Conservation (phyloP, 2,113 vertebrate genomes). For the Rallus limicola region DNA sequence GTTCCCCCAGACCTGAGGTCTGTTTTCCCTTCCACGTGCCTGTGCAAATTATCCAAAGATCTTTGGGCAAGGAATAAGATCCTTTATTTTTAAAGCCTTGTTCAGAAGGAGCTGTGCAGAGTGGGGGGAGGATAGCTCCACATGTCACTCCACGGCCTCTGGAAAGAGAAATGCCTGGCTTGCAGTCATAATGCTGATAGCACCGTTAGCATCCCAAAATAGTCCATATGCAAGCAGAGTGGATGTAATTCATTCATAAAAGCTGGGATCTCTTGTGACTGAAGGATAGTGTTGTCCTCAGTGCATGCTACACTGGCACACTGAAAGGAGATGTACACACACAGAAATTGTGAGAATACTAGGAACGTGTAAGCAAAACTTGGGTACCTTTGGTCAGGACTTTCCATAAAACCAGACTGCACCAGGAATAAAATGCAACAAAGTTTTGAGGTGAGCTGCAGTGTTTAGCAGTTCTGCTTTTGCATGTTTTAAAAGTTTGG, state of each 20-base stretch:
- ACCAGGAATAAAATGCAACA: background rate
- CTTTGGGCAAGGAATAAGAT: background rate
- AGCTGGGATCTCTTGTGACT: background rate
- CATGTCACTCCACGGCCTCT: background rate
- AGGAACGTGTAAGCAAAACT: background rate
- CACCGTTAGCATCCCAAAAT: background rate
- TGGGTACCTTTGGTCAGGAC: background rate
- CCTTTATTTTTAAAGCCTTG: background rate
- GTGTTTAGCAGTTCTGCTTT: background rate
- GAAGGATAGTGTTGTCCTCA: slow-evolving; percentile 25
- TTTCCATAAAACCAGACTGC: background rate
- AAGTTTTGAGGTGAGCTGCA: background rate
- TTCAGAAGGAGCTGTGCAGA: background rate
- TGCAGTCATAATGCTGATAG: background rate
- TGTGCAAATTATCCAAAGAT: background rate
- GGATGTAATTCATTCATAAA: slow-evolving; percentile 30
- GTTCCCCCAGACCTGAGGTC: slow-evolving; percentile 2
- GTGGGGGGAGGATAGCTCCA: background rate
- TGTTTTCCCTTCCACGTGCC: background rate
- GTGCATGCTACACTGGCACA: background rate
- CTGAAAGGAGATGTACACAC: background rate
- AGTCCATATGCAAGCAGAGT: background rate
- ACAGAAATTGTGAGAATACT: background rate
- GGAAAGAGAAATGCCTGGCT: background rate
- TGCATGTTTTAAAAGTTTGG: background rate